Percentiles rank a stretch among this genome's conserved stretches.
These are phyloP conservation scores for Napeogenes sylphis DNA, from an alignment of 2,888 invertebrate genomes.

Conservation along the genomic window DNA sequence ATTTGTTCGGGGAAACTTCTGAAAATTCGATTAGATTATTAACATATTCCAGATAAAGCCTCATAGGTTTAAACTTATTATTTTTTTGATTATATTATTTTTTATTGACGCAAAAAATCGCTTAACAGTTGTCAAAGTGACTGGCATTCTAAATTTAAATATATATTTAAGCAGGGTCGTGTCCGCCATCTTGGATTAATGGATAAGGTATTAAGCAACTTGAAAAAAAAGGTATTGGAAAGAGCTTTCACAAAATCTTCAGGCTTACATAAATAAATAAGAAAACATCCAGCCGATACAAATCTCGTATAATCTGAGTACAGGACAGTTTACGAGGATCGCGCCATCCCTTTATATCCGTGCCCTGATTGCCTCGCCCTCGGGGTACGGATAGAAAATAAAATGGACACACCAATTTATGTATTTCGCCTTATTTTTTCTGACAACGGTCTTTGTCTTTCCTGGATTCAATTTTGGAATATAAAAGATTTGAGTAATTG, in stretches of 20 bases:
- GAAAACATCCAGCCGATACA: constrained; percentile 47
- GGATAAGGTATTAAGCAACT: constrained; percentile 11
- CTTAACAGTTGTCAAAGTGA: background rate
- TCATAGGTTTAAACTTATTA: too few species aligned
- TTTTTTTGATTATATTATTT: too few species aligned
- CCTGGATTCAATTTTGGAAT: constrained; percentile 27
- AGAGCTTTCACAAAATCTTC: constrained; percentile 15
- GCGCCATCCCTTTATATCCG: constrained; percentile 70
- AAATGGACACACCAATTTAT: constrained; percentile 27
- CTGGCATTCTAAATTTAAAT: background rate
- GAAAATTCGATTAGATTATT: too few species aligned
- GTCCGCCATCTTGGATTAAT: constrained; percentile 7
- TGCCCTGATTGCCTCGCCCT: constrained; percentile 66
- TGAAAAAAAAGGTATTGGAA: constrained; percentile 12
- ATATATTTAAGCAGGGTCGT: constrained; percentile 1
- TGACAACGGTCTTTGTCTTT: constrained; percentile 29
- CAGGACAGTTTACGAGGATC: constrained; percentile 67
- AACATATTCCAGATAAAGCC: too few species aligned
- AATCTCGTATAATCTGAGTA: constrained; percentile 64
- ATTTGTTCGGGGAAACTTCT: too few species aligned
- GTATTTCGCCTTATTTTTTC: constrained; percentile 26
- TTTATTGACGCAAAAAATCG: too few species aligned
- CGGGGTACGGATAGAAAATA: constrained; percentile 48
- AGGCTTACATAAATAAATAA: constrained; percentile 31
- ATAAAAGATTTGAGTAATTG: constrained; percentile 12